Conservation (phyloP, 2,888 invertebrate genomes). For the Atherix ibis region DNA sequence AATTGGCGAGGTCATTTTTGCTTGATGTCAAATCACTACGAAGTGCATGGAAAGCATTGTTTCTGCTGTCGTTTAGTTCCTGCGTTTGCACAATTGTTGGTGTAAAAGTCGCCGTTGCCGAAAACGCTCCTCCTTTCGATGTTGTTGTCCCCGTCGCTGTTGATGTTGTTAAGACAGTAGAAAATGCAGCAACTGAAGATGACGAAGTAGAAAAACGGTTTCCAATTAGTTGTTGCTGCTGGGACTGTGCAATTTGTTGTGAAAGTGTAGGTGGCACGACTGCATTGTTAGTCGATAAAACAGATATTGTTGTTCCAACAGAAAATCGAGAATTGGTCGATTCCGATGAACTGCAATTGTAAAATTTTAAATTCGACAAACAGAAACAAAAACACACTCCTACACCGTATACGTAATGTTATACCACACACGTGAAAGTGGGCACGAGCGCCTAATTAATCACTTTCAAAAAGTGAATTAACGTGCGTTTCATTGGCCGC, state of each 20-base stretch:
- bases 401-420: too few species aligned
- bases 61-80: slow-evolving; percentile 1
- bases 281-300: too few species aligned
- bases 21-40: slow-evolving; percentile 24
- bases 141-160: not conserved
- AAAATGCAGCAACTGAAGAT: too few species aligned
- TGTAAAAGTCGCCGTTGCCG: slow-evolving; percentile 1
- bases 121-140: not conserved
- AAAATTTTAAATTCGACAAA: too few species aligned
- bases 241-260: slow-evolving; percentile 1
- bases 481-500: too few species aligned
- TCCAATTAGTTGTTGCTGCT: slow-evolving; percentile 2
- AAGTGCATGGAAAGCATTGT: slow-evolving; percentile 16
- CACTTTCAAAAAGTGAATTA: too few species aligned
- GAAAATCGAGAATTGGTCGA: slow-evolving; percentile 27
- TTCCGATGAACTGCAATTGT: slow-evolving; percentile 16
- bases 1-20: slow-evolving; percentile 18
- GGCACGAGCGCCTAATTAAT: too few species aligned
- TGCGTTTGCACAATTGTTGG: slow-evolving; percentile 1
- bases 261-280: too few species aligned
- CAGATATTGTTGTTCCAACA: too few species aligned
- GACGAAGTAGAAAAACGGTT: slow-evolving; percentile 5
- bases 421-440: too few species aligned
- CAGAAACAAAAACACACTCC: too few species aligned
- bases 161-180: too few species aligned